A percentile compares a stretch with the other conserved stretches of the same genome.
phyloP scores from a whole-genome alignment of 2,888 invertebrate species.

The Formica aserva region DNA sequence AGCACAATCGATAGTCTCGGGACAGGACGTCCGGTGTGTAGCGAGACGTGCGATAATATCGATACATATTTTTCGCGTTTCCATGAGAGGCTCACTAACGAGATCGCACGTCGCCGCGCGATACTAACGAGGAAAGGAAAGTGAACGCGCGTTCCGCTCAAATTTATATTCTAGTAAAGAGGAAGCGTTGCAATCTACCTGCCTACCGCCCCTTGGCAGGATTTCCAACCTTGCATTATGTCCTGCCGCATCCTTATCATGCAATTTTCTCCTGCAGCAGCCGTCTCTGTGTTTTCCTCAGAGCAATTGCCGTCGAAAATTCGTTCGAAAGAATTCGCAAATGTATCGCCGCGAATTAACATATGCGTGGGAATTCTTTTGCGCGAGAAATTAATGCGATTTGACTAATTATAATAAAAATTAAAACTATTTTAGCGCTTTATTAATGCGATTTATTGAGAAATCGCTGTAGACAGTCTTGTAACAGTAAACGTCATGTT shows the following conservation, averaged over 20 bases:
- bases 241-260: constrained; percentile 5
- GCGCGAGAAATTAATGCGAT: neutral
- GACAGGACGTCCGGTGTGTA: constrained; percentile 29
- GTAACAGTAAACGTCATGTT: neutral
- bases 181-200: constrained; percentile 49
- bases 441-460: neutral
- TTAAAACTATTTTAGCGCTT: neutral
- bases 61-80: constrained; percentile 44
- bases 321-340: neutral
- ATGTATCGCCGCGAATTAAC: neutral
- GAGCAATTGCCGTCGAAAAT: neutral
- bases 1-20: constrained; percentile 8
- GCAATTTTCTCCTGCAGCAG: constrained; percentile 10
- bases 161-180: constrained; percentile 63
- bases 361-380: neutral
- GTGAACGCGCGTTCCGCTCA: constrained; percentile 55
- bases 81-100: constrained; percentile 58
- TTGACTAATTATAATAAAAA: neutral
- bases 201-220: neutral
- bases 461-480: neutral
- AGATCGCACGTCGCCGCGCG: constrained; percentile 58
- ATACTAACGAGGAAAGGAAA: constrained; percentile 75
- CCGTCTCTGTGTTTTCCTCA: constrained; percentile 37
- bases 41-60: constrained; percentile 53
- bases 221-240: constrained; percentile 40